phyloP scores from a whole-genome alignment of 30 jellyfish, hydroid and myxozoan genomes.

The Sanderia malayensis region DNA sequence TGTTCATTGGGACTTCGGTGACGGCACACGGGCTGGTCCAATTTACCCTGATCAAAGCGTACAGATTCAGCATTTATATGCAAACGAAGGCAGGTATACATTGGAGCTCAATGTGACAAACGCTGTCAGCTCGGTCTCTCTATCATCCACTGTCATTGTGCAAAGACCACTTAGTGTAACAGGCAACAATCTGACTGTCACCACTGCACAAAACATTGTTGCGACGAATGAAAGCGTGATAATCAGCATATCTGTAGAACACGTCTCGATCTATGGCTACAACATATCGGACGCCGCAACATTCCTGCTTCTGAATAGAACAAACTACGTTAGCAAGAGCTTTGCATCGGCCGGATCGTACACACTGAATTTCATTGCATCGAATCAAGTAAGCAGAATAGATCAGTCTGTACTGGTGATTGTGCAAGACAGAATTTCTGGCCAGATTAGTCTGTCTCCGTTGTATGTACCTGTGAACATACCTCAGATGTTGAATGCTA shows the following conservation, averaged over 20 bases:
- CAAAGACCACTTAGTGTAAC: conserved; percentile 39
- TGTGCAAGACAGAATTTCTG: conserved; percentile 47
- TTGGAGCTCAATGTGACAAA: conserved; percentile 37
- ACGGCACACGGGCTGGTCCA: conserved; percentile 35
- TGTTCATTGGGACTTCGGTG: conserved; percentile 51
- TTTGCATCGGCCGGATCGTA: conserved; percentile 27
- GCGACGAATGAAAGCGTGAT: conserved; percentile 13
- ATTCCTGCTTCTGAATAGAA: background rate
- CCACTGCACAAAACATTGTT: conserved; percentile 5
- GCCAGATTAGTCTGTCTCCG: conserved; percentile 13
- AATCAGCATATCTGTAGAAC: conserved; percentile 1
- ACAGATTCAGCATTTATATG: conserved; percentile 9
- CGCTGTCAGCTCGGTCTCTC: conserved; percentile 25
- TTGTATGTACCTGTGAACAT: conserved; percentile 17
- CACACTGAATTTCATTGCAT: conserved; percentile 33
- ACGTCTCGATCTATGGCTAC: conserved; percentile 36
- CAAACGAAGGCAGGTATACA: conserved; percentile 34
- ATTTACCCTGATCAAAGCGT: conserved; percentile 6
- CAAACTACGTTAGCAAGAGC: background rate
- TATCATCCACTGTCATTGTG: conserved; percentile 19
- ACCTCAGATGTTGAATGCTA: background rate
- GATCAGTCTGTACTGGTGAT: background rate
- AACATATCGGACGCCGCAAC: conserved; percentile 6
- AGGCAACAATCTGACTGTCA: conserved; percentile 2
- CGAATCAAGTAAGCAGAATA: conserved; percentile 60